Base-by-base conservation (phyloP, 2,888 invertebrate species). In the Drosophila kuntzei region DNA sequence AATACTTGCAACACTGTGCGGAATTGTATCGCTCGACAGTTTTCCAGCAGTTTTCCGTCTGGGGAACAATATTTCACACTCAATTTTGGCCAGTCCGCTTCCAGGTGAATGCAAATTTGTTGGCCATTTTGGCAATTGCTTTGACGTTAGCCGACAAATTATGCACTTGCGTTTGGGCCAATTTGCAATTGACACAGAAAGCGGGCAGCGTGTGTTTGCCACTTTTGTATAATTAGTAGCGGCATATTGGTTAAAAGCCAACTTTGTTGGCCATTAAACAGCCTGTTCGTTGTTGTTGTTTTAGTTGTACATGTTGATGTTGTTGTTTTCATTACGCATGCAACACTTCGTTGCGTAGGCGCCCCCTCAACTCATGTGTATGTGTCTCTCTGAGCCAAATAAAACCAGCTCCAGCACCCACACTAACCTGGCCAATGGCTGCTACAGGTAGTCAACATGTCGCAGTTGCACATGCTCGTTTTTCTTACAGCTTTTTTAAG, bases 321-420 rank as follows among this genome's bases (percentile, higher is more conserved):
- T 25, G 25, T 27, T 54, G 71, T 69, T 63, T 66, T 32, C 70
- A 78, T 80, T 79, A 76, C 83, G 83, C 80, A 83, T 76, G 76
- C 76, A 70, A 39, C 47, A 50, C 12, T 12, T 46, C 2, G 50
- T 50, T 65, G 79, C 76, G 84, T 83, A 58, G 83, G 80, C 70
- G 79, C 51, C 61, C 27, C 47, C 58, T 36, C 54, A 22, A 27
- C 58, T 39, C 20, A 44, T 25, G 22, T 14, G 34, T 22, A 22
- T 22, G 50, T 50, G 22, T 25, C 29, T 50, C 34, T 36, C 22
- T 63, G 58, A 66, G 55, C 59, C 70, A 70, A 64, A 64, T 58
- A 53, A 71, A 74, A 63, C 69, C 66, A 47, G 64, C 60, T 79
- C 20, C 9, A 16, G 61, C 79, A 46, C 84, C 80, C 81, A 81